Base-by-base conservation (phyloP, 2,113 vertebrate species). In the Pithys albifrons region DNA sequence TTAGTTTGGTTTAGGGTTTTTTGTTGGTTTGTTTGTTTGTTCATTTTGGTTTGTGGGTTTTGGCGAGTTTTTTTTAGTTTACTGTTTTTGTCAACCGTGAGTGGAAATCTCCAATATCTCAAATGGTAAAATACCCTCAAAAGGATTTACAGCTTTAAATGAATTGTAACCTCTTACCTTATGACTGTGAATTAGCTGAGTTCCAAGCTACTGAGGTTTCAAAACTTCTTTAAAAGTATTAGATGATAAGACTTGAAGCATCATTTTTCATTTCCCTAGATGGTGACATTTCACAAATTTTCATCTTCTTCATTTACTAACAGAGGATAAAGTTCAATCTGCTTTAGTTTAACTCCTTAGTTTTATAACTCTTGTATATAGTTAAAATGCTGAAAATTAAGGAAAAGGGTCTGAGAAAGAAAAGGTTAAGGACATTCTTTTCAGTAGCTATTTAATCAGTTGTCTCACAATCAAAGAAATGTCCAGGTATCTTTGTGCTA, bases 261-360 rank as follows among this genome's bases (percentile, higher is more conserved):
- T 93, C 6, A 4, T 87, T 90, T 92, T 43, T 59, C 29, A 57
- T 79, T 93, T 96, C 73, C 39, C 65, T 80, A 57, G n/a, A 82
- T 74, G 43, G 51, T 84, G 80, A 37, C 57, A 77, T 45, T 84
- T 67, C 89, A 70, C 31, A 57, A 85, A 89, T 74, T 41, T 54
- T 58, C 74, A n/a, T 24, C 73, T 96, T 94, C 71, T 96, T 82
- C 31, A 37, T 91, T 87, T 92, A 62, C 45, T 41, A 61, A n/a
- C 58, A 67, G 59, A 85, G 31, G 67, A 91, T 51, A 77, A 88
- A 74, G 19, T 88, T 25, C 75, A 55, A 28, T 16, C 8, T 49
- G 6, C 27, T 95, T 91, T 77, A 91, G 85, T 89, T 92, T 66
- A 70, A 41, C 51, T 91, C 70, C 65, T 25, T 61, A 27, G 23